Evolutionary conservation across 2,113 vertebrate species (phyloP), one percentile per base, ranked within the genome.

Genomic region (Siniperca chuatsi): DNA sequence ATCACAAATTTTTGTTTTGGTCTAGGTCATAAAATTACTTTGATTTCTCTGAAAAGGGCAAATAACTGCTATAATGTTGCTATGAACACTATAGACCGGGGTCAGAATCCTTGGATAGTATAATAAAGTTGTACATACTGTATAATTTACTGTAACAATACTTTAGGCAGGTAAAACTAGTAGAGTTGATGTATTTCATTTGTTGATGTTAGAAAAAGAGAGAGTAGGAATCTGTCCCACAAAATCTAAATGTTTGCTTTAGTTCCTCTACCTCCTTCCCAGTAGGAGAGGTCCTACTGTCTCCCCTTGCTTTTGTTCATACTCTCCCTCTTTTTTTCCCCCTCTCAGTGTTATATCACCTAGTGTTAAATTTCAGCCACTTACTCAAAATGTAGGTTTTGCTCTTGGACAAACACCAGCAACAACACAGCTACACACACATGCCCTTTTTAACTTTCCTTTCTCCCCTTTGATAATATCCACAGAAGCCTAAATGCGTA

Each of bases 341-440:
- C 3, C 66, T 54, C 10, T 25, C 23, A n/a, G 0, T 58, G 77
- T 62, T 81, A 61, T 40, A 78, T 71, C 44, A 77, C 37, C 2
- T 9, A 37, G 61, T 81, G 60, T 79, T 72, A 11, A 3, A 65
- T 81, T 66, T 81, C 58, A 81, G 73, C 60, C 5, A 21, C 37
- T 55, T 57, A 50, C 25, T 65, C n/a, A 42, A 79, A 62, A 57
- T 83, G 48, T 79, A 74, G 21, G 50, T 70, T 80, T 81, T 73
- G 21, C 33, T n/a, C 54, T 74, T 72, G 61, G 52, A 70, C 46
- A 33, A n/a, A n/a, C 58, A 25, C 75, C 62, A 75, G 52, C 21
- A 69, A 33, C 64, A 79, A 65, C 58, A 58, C 37, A 29, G 23
- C 67, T 40, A 37, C 23, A 57, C 77, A 65, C 12, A 0, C 57